Conservation (phyloP, 1,140 invertebrate genomes). For the Neotoxoptera formosana region DNA sequence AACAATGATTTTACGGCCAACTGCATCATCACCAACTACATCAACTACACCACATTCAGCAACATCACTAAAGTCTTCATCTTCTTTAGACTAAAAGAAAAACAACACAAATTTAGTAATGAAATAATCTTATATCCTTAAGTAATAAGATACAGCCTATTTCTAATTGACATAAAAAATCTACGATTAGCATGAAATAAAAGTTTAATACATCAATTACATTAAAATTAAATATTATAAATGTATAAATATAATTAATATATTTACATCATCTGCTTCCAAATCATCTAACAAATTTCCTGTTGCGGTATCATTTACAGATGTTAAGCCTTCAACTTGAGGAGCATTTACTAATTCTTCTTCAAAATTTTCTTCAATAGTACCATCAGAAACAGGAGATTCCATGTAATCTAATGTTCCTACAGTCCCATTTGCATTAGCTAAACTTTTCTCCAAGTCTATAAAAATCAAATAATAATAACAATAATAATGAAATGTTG, state of each 20-base stretch:
- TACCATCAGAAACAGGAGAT: constrained; percentile 83
- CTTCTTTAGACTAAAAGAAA: constrained; percentile 65
- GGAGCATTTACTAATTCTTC: constrained; percentile 80
- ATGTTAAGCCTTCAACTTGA: constrained; percentile 63
- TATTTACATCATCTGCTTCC: constrained; percentile 49
- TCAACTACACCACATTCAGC: constrained; percentile 85
- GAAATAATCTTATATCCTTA: background rate
- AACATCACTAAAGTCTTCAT: constrained; percentile 79
- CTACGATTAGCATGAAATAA: background rate
- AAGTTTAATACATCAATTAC: background rate
- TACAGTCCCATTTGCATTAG: constrained; percentile 63
- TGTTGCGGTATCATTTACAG: constrained; percentile 10
- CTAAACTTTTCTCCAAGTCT: constrained; percentile 69
- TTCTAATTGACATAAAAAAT: background rate
- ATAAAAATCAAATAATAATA: constrained; percentile 58
- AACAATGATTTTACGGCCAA: constrained; percentile 92
- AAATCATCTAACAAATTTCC: constrained; percentile 52
- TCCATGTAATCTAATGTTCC: constrained; percentile 70
- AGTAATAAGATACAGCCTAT: background rate
- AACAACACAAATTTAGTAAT: background rate
- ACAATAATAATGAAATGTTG: background rate
- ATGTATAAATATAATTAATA: background rate
- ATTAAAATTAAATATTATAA: no score
- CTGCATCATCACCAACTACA: constrained; percentile 89
- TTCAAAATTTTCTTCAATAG: constrained; percentile 93